Evolutionary conservation across 2,113 vertebrate genomes (phyloP).

Genomic region (Embiotoca jacksoni): DNA sequence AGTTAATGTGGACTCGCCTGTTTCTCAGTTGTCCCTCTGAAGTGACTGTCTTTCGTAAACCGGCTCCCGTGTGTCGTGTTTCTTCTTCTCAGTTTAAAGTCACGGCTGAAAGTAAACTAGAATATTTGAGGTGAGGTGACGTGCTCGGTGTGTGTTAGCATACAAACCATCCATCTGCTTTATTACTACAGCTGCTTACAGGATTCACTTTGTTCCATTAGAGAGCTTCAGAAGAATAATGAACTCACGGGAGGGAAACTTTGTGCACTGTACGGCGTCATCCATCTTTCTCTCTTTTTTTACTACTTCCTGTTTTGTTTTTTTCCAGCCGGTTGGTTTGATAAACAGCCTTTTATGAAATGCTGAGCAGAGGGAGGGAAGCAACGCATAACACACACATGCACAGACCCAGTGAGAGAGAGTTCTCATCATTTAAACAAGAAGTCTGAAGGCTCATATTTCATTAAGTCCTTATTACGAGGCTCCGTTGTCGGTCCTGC

Average conservation of each 20-base stretch:
- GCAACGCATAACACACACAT: not conserved
- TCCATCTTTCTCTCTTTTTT: slow-evolving; percentile 44
- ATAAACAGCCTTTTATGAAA: slow-evolving; percentile 55
- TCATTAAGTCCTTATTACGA: slow-evolving; percentile 71
- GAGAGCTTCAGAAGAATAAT: slow-evolving; percentile 43
- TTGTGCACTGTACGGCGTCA: slow-evolving; percentile 33
- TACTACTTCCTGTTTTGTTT: not conserved
- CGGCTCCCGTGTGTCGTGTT: too few relatives aligned
- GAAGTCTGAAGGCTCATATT: slow-evolving; percentile 62
- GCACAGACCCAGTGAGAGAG: slow-evolving; percentile 1
- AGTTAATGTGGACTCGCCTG: too few relatives aligned
- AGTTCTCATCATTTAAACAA: slow-evolving; percentile 47
- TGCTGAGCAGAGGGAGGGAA: not conserved
- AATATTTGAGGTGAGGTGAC: not conserved
- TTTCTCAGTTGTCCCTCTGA: too few relatives aligned
- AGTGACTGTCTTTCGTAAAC: too few relatives aligned
- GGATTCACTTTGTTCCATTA: slow-evolving; percentile 32
- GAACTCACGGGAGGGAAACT: slow-evolving; percentile 40
- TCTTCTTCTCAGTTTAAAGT: too few relatives aligned
- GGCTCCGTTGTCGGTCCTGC: slow-evolving; percentile 23
- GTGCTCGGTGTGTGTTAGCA: not conserved
- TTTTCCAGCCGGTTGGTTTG: slow-evolving; percentile 48
- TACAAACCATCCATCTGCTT: slow-evolving; percentile 29
- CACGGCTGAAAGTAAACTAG: not conserved
- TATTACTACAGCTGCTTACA: slow-evolving; percentile 39